Conservation (phyloP, 2,797 vertebrate genomes). For the Sciurus carolinensis region DNA sequence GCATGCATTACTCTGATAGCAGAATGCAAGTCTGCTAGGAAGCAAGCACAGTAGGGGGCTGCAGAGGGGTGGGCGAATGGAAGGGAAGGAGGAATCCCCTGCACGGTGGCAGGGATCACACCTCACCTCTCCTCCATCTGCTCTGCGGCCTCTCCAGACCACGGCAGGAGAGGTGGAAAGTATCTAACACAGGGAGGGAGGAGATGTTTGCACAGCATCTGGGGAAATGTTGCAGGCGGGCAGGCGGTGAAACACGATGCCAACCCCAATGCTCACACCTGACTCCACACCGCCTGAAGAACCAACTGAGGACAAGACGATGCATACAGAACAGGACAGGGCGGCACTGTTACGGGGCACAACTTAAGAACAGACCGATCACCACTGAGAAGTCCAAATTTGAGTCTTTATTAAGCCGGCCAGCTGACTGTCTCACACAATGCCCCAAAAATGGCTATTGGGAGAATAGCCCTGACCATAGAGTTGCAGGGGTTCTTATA, state of each 20-base stretch:
- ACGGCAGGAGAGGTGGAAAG: conserved; percentile 14
- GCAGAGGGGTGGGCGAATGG: not conserved
- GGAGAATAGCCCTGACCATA: too few species aligned
- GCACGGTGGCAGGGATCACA: not conserved
- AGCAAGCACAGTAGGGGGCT: not conserved
- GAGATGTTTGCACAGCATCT: not conserved
- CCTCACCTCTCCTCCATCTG: not conserved
- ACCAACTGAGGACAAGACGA: too few species aligned
- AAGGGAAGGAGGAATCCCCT: conserved; percentile 31
- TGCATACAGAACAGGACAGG: too few species aligned
- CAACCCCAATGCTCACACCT: not conserved
- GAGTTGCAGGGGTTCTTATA: too few species aligned
- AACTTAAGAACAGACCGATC: too few species aligned
- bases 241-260: not conserved
- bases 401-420: too few species aligned
- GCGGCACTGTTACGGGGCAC: too few species aligned
- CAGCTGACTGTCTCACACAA: too few species aligned
- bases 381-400: too few species aligned
- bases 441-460: too few species aligned
- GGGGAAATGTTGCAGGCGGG: not conserved
- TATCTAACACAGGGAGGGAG: not conserved
- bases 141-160: not conserved
- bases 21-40: not conserved
- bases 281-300: not conserved
- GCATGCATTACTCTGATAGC: not conserved